These are phyloP conservation scores for Gymnobelideus leadbeateri DNA, from an alignment of 2,113 vertebrate genomes.

Conservation along the genomic window DNA sequence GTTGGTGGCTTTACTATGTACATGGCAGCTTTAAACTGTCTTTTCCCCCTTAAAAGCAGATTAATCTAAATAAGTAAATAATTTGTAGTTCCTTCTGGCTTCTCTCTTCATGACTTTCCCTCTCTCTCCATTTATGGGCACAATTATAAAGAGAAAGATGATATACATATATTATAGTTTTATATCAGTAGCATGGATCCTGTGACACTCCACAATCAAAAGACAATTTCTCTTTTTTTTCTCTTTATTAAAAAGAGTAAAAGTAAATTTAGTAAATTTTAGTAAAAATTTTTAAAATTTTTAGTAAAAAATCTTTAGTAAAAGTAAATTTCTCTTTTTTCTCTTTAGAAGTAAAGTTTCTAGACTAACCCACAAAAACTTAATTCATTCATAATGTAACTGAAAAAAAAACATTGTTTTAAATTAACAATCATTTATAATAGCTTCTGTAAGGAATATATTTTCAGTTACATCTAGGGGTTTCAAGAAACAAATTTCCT, in stretches of 20 bases:
- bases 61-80: constrained; percentile 16
- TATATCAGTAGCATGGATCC: neutral
- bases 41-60: neutral
- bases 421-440: neutral
- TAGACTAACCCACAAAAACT: neutral
- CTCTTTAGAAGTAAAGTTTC: neutral
- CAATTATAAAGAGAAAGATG: constrained; percentile 9
- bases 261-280: no score
- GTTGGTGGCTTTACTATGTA: neutral
- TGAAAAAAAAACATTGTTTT: neutral
- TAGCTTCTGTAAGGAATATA: neutral
- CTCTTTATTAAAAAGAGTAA: no score
- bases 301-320: no score
- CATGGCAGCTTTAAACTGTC: neutral
- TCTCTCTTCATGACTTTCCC: constrained; percentile 19
- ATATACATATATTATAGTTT: neutral
- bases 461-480: neutral
- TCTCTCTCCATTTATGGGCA: constrained; percentile 8
- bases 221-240: neutral
- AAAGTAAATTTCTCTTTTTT: neutral
- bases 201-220: neutral
- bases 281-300: no score
- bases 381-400: neutral
- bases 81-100: constrained; percentile 15
- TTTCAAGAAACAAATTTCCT: neutral